Evolutionary conservation across 1,140 invertebrate genomes (phyloP).

Genomic region (Bradynema listronoti): DNA sequence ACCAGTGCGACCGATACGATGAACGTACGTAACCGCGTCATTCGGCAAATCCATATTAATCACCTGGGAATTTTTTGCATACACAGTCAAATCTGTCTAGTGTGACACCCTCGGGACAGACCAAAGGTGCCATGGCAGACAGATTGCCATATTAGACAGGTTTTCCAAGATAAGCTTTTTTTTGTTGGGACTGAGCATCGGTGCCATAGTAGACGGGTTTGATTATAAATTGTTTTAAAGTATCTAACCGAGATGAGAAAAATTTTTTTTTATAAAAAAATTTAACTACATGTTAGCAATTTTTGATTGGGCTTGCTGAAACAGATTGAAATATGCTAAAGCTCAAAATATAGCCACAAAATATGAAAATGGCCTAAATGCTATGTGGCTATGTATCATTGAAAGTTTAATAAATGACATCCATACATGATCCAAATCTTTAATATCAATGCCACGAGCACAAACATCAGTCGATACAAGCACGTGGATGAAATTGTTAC

Average conservation of each 20-base stretch:
- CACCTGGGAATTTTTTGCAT: conserved; percentile 63
- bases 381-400: neutral
- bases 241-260: neutral
- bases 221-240: neutral
- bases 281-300: neutral
- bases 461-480: conserved; percentile 86
- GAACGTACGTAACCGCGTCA: conserved; percentile 88
- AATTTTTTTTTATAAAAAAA: neutral
- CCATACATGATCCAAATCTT: conserved; percentile 73
- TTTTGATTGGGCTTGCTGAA: neutral
- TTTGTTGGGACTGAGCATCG: neutral
- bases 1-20: conserved; percentile 78
- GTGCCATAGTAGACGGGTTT: neutral
- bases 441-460: conserved; percentile 80
- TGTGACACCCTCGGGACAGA: neutral
- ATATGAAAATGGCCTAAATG: neutral
- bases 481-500: conserved; percentile 65
- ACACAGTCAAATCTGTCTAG: neutral
- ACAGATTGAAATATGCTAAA: neutral
- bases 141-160: too few relatives aligned
- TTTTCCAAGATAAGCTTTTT: neutral
- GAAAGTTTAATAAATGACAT: neutral
- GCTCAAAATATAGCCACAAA: neutral
- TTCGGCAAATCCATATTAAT: conserved; percentile 82
- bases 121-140: too few relatives aligned